Percentiles rank a stretch among this genome's conserved stretches.
Evolutionary conservation across 2,113 vertebrate species (phyloP).

Genomic region (Chionis minor): DNA sequence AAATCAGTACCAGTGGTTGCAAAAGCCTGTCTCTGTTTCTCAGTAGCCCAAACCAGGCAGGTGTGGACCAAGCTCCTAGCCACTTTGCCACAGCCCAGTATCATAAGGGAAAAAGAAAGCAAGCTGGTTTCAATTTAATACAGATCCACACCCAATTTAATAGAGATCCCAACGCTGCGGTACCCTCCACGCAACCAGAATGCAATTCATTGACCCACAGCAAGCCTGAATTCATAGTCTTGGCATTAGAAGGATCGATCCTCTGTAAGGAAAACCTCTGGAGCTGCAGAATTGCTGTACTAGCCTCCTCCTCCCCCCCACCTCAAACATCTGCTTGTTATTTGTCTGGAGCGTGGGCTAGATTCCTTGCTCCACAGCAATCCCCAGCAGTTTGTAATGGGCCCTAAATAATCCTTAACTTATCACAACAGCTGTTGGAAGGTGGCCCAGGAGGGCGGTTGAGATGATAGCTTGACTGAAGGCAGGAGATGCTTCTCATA

Average conservation of each 20-base stretch:
- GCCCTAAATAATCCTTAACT: neutral
- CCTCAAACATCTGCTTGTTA: neutral
- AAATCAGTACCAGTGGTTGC: neutral
- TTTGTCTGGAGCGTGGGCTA: neutral
- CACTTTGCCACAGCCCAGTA: neutral
- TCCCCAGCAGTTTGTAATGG: neutral
- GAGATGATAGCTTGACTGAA: neutral
- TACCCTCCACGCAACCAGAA: neutral
- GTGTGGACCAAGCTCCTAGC: neutral
- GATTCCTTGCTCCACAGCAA: neutral
- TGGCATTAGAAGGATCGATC: neutral
- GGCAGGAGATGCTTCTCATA: neutral
- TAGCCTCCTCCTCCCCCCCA: neutral
- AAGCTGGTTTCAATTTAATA: neutral
- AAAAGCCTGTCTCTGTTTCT: neutral
- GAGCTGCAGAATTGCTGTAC: neutral
- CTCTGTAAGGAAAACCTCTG: neutral
- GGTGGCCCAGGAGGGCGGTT: neutral
- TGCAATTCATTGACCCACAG: neutral
- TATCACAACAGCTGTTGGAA: conserved; percentile 10
- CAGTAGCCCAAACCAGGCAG: neutral
- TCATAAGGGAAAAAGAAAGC: neutral
- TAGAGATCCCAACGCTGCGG: neutral
- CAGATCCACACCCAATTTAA: neutral
- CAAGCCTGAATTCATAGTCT: neutral